Evolutionary conservation across 2,113 vertebrate genomes (phyloP).

Genomic region (Nothoprocta perdicaria): DNA sequence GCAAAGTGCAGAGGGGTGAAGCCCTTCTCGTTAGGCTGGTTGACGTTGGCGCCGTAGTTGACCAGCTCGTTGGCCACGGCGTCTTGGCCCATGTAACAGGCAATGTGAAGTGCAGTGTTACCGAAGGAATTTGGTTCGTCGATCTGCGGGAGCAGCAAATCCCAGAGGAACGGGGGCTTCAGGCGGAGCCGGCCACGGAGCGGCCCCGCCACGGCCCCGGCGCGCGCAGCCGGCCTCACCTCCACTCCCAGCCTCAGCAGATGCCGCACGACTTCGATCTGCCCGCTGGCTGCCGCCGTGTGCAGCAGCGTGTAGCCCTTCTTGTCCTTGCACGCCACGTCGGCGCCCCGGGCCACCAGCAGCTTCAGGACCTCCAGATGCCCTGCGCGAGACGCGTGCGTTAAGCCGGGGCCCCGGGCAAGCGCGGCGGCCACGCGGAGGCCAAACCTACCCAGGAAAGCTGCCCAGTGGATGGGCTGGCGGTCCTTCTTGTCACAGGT

Average conservation of each 20-base stretch:
- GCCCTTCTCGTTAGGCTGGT: constrained; percentile 88
- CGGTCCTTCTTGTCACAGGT: constrained; percentile 93
- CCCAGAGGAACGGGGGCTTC: too few relatives aligned
- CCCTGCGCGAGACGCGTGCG: constrained; percentile 68
- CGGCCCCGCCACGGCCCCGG: too few relatives aligned
- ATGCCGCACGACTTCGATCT: constrained; percentile 89
- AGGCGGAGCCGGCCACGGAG: not conserved
- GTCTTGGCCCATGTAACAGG: constrained; percentile 93
- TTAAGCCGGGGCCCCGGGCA: not conserved
- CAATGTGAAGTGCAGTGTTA: constrained; percentile 96
- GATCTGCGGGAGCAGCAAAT: constrained; percentile 71
- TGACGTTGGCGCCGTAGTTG: constrained; percentile 91
- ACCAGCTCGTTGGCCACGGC: constrained; percentile 91
- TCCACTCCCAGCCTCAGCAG: constrained; percentile 88
- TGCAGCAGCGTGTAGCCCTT: constrained; percentile 93
- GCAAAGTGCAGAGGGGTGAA: constrained; percentile 93
- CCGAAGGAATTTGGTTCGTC: constrained; percentile 91
- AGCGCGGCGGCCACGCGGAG: rapidly evolving
- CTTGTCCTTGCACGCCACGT: constrained; percentile 90
- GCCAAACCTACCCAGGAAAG: constrained; percentile 84
- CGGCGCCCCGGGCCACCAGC: constrained; percentile 86
- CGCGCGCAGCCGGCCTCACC: constrained; percentile 74
- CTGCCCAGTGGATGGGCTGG: constrained; percentile 93
- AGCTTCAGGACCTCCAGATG: constrained; percentile 94
- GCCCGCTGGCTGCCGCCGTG: constrained; percentile 89